A percentile compares a stretch with the other conserved stretches of the same genome.
These are phyloP conservation scores for Trididemnum nubilum DNA, from an alignment of 23 tunicate species.

Conservation along the genomic window DNA sequence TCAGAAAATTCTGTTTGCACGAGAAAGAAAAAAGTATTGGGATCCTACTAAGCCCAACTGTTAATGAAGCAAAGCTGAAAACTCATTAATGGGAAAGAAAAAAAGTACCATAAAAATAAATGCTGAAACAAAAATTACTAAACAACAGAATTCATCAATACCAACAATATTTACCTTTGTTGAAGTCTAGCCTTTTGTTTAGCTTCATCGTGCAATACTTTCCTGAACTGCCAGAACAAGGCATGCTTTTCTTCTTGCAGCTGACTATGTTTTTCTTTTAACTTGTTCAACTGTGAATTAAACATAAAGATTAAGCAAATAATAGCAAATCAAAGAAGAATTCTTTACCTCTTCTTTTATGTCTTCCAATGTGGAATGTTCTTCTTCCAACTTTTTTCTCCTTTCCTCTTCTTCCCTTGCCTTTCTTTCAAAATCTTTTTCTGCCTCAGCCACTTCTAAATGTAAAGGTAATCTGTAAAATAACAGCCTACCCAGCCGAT, in stretches of 20 bases:
- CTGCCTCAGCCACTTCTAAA: constrained; percentile 87
- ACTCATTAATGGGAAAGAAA: no score
- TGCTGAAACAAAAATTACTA: no score
- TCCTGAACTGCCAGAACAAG: constrained; percentile 66
- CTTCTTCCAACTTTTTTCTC: constrained; percentile 81
- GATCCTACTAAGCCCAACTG: no score
- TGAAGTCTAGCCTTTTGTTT: constrained; percentile 54
- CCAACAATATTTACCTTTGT: no score
- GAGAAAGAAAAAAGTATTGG: no score
- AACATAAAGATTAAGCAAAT: constrained; percentile 8
- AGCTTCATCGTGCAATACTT: constrained; percentile 73
- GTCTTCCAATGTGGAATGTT: constrained; percentile 76
- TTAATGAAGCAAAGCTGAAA: no score
- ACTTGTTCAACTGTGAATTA: constrained; percentile 35
- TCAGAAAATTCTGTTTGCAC: no score
- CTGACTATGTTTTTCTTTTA: constrained; percentile 33
- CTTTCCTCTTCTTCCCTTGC: constrained; percentile 86
- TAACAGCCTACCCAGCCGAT: neutral
- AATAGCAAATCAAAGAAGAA: neutral
- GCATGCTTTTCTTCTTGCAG: constrained; percentile 79
- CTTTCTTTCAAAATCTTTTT: constrained; percentile 85
- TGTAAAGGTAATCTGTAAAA: neutral
- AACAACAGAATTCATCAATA: no score
- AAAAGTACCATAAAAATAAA: no score
- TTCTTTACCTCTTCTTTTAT: constrained; percentile 73